Percentiles rank a stretch among this genome's conserved stretches.
Conservation (phyloP, 2,113 vertebrate genomes). For the Trichomycterus rosablanca region DNA sequence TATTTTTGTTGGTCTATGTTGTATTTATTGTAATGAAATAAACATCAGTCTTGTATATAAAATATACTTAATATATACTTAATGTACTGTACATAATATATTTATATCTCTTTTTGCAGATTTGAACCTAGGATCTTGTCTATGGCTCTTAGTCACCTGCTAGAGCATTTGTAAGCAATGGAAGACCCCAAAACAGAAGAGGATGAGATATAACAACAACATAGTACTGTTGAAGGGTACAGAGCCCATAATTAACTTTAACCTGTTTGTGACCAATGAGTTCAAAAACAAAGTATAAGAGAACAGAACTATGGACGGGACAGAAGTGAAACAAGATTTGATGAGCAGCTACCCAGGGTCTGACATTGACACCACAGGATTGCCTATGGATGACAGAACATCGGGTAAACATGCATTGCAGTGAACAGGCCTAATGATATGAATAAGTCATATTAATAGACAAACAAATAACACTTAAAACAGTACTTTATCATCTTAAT, state of each 20-base stretch:
- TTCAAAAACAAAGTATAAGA: conserved; percentile 20
- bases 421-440: neutral
- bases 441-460: no score
- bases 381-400: neutral
- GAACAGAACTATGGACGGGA: neutral
- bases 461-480: no score
- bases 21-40: no score
- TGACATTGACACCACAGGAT: conserved; percentile 43
- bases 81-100: neutral
- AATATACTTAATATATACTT: no score
- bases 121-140: conserved; percentile 1
- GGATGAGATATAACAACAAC: neutral
- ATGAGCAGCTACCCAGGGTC: conserved; percentile 30
- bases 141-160: conserved; percentile 16
- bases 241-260: neutral
- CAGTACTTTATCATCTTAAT: no score
- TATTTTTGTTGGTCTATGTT: neutral
- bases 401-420: conserved; percentile 13
- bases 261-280: conserved; percentile 10
- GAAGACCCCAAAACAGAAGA: conserved; percentile 11
- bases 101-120: neutral
- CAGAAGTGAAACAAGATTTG: neutral
- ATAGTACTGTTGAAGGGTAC: neutral
- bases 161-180: conserved; percentile 14
- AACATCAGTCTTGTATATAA: no score